Evolutionary conservation across 2,113 vertebrate species (phyloP), one percentile per base, ranked within the genome.

Genomic region (Solea senegalensis): DNA sequence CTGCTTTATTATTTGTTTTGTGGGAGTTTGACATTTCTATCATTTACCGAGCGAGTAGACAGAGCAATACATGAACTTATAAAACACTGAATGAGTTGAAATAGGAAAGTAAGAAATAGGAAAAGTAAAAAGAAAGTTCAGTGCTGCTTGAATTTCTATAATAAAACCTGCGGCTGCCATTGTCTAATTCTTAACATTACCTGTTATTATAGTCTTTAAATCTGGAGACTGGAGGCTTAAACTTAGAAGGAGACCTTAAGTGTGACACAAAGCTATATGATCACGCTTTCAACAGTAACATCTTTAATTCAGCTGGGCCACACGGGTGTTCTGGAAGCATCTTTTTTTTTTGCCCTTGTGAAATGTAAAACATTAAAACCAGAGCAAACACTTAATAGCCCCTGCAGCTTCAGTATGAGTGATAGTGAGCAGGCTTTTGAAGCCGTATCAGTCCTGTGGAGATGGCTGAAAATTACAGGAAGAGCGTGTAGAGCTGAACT

Each of bases 391-490:
- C 26, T 70, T 78, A 78, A 76, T 49, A 57, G 61, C 43, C 57
- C 11, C 69, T 39, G 7, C 82, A 54, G 58, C 72, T 72, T 67
- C 55, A 50, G 69, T 28, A 14, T 53, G 76, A 76, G 67, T 74
- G 80, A 85, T 78, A 72, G 74, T 39, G 64, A 71, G 79, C 75
- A 53, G 54, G 54, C 72, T 76, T 89, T 83, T 73, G 76, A 84
- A 82, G 80, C n/a, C 52, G 66, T 71, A 77, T 73, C 78, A 80
- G 48, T 62, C 51, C 65, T 62, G 80, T 69, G 76, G 73, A 71
- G 77, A 73, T 78, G 86, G 77, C 65, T 82, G 65, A 69, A 88
- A 80, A 85, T 86, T 67, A 74, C 82, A 87, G 78, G 74, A 74
- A 74, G 55, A 84, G 76, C 64, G 78, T 64, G 79, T 4, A 74